phyloP scores from a whole-genome alignment of 2,113 vertebrate species.

The Lophura nycthemera region DNA sequence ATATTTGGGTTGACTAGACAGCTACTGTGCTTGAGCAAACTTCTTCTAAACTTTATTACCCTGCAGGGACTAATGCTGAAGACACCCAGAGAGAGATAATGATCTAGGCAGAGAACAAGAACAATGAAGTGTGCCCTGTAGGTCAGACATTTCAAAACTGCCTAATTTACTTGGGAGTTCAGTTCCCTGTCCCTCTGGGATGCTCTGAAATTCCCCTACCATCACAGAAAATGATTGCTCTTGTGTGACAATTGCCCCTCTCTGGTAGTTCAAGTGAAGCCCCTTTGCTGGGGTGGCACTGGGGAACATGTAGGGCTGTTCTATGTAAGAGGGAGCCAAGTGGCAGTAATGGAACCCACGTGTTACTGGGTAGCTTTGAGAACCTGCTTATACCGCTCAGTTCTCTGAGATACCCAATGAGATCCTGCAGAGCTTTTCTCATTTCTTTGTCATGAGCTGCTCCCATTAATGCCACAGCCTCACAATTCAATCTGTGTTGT shows the following conservation, averaged over 20 bases:
- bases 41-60: not conserved
- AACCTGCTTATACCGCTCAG: not conserved
- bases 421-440: not conserved
- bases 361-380: not conserved
- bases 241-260: not conserved
- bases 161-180: not conserved
- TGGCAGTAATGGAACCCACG: not conserved
- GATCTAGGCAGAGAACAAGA: not conserved
- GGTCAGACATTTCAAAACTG: not conserved
- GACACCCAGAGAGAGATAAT: not conserved
- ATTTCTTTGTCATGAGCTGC: not conserved
- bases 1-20: not conserved
- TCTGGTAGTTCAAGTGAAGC: not conserved
- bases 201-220: not conserved
- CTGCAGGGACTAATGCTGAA: not conserved
- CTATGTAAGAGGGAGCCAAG: not conserved
- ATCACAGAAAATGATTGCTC: accelerated
- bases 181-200: not conserved
- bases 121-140: not conserved
- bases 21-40: not conserved
- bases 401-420: not conserved
- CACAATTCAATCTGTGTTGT: not conserved
- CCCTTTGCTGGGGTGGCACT: not conserved
- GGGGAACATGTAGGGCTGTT: not conserved
- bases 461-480: not conserved